Evolutionary conservation across 2,797 vertebrate genomes (phyloP).

Genomic region (Nyctalus aviator): DNA sequence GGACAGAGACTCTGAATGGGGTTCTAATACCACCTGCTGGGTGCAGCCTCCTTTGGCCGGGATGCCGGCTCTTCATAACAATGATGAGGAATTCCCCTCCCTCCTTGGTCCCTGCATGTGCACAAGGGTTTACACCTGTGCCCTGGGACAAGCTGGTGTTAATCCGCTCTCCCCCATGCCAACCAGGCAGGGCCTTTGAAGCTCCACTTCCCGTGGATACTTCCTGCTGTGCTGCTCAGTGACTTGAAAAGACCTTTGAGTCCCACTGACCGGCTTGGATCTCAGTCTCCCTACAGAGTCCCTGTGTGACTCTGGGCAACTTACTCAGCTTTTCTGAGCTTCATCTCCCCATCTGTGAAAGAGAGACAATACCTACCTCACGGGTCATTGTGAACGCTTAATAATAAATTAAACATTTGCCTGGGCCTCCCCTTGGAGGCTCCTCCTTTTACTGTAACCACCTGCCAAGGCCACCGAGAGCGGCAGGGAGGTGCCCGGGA

Average conservation of each 20-base stretch:
- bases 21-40: conserved; percentile 66
- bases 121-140: conserved; percentile 71
- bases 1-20: conserved; percentile 14
- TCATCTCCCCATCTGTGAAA: conserved; percentile 25
- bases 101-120: background rate
- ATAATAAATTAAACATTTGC: background rate
- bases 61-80: conserved; percentile 35
- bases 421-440: fast-evolving
- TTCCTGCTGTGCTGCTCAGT: conserved; percentile 70
- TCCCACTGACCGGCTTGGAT: conserved; percentile 48
- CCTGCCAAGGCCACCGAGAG: background rate
- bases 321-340: conserved; percentile 67
- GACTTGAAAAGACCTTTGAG: conserved; percentile 75
- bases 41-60: background rate
- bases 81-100: conserved; percentile 50
- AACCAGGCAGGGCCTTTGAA: conserved; percentile 75
- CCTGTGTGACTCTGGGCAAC: conserved; percentile 70
- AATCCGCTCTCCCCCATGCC: conserved; percentile 57
- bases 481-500: background rate
- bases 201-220: conserved; percentile 62
- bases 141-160: conserved; percentile 58
- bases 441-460: background rate
- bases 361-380: background rate
- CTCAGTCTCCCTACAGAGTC: conserved; percentile 48
- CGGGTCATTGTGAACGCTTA: background rate